These are phyloP conservation scores for Hippoglossus hippoglossus DNA, from an alignment of 2,797 vertebrate species.

Conservation along the genomic window DNA sequence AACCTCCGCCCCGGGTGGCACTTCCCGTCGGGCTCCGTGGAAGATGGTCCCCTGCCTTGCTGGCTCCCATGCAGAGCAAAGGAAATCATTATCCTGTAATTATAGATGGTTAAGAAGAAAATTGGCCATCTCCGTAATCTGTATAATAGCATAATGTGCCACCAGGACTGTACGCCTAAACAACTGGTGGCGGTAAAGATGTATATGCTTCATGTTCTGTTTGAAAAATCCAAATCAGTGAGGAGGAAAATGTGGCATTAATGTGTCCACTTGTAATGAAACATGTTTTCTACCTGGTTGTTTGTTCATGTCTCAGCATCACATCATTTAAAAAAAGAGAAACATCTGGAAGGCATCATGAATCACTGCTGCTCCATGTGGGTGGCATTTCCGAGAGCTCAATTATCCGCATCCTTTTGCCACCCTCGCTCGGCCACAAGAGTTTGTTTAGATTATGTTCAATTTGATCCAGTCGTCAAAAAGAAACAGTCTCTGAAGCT, in stretches of 20 bases:
- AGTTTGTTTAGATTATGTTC: slow-evolving; percentile 31
- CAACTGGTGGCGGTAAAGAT: slow-evolving; percentile 9
- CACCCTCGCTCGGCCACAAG: slow-evolving; percentile 39
- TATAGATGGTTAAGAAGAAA: slow-evolving; percentile 56
- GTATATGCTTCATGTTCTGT: not conserved
- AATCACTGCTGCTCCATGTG: slow-evolving; percentile 65
- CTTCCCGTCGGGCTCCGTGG: slow-evolving; percentile 49
- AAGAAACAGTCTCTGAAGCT: not conserved
- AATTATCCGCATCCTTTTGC: slow-evolving; percentile 63
- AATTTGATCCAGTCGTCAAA: slow-evolving; percentile 16
- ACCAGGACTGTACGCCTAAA: slow-evolving; percentile 26
- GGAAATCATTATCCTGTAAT: slow-evolving; percentile 74
- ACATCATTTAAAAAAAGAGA: slow-evolving; percentile 30
- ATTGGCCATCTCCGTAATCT: slow-evolving; percentile 63
- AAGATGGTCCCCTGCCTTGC: slow-evolving; percentile 38
- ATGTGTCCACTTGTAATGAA: not conserved
- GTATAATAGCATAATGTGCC: slow-evolving; percentile 49
- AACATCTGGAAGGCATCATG: slow-evolving; percentile 76
- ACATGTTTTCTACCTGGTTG: slow-evolving; percentile 49
- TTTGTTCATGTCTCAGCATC: slow-evolving; percentile 48
- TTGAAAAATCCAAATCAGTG: not conserved
- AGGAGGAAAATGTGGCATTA: slow-evolving; percentile 4
- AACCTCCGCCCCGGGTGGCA: slow-evolving; percentile 9
- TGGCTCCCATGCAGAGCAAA: slow-evolving; percentile 53
- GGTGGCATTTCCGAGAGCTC: slow-evolving; percentile 69